Evolutionary conservation across 2,797 vertebrate species (phyloP).

Genomic region (Anguilla anguilla): DNA sequence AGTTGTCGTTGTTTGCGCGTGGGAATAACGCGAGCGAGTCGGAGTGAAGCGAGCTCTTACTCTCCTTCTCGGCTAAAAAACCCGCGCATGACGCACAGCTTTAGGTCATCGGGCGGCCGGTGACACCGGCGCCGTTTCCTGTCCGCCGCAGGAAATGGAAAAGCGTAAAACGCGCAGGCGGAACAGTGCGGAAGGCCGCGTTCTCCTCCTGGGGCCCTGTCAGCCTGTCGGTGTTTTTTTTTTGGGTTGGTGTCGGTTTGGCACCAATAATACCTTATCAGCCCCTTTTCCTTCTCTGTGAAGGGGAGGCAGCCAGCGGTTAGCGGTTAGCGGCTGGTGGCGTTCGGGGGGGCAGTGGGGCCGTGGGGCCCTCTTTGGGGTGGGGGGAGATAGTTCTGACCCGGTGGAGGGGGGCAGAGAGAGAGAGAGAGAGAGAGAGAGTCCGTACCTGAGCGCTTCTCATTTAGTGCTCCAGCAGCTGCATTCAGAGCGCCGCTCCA

Average conservation of each 20-base stretch:
- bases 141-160: background rate
- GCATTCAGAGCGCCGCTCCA: slow-evolving; percentile 71
- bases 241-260: background rate
- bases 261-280: slow-evolving; percentile 69
- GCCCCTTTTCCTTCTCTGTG: slow-evolving; percentile 47
- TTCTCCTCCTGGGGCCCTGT: background rate
- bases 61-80: background rate
- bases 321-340: slow-evolving; percentile 74
- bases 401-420: slow-evolving; percentile 60
- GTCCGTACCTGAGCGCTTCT: slow-evolving; percentile 47
- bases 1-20: background rate
- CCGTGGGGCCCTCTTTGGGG: slow-evolving; percentile 64
- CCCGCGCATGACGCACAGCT: background rate
- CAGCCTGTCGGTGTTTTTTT: background rate
- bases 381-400: slow-evolving; percentile 70
- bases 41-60: too few relatives aligned
- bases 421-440: slow-evolving; percentile 38
- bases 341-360: background rate
- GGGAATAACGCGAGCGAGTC: background rate
- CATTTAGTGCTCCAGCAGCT: slow-evolving; percentile 77
- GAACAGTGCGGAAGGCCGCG: slow-evolving; percentile 53
- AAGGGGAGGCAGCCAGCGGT: slow-evolving; percentile 73
- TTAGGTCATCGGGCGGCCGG: background rate
- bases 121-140: background rate
- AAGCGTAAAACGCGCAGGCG: background rate